Base-by-base conservation (phyloP, 2,113 vertebrate species). In the Aldabrachelys gigantea region DNA sequence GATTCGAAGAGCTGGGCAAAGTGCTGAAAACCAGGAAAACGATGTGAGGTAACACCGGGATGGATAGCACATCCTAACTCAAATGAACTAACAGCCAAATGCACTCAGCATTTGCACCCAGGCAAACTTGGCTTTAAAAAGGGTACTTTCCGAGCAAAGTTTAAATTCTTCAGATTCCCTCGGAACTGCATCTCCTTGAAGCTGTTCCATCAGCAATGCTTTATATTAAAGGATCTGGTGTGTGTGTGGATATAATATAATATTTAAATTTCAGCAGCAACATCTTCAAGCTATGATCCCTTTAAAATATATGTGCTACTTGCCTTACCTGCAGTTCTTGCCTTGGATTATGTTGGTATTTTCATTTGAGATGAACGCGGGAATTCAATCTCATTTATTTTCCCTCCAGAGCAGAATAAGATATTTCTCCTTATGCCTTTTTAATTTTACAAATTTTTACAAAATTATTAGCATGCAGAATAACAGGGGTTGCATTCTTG, bases 381-480 rank as follows among this genome's bases (percentile, higher is more conserved):
- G 87, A 94, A 83, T 69, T 86, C 85, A 86, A 22, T 8, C 35
- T 10, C 38, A 82, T 44, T 79, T 95, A 85, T 59, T 94, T 97
- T 82, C 92, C 88, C 91, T 96, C 50, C 80, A 0, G 92, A 95
- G 90, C 11, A 1, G 65, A 80, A 59, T 75, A 95, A 95, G 86
- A 92, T 78, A 92, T 84, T 94, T 96, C 95, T 95, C 2, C 4
- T 92, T 91, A 83, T n/a, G 62, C 80, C 89, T 93, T 95, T 94
- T 95, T 95, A 93, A 96, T 97, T 90, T 76, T 57, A 87, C 80
- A 17, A 50, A 50, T 50, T 16, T 50, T 50, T 16, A 50, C 50
- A 50, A 50, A 16, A 50, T 50, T 50, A 14, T 50, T 16, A 50
- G 91, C 84, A 59, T 35, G 69, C 69, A 16, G 62, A 81, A 92